phyloP scores from a whole-genome alignment of 2,888 invertebrate genomes.

The Tachina lurida region DNA sequence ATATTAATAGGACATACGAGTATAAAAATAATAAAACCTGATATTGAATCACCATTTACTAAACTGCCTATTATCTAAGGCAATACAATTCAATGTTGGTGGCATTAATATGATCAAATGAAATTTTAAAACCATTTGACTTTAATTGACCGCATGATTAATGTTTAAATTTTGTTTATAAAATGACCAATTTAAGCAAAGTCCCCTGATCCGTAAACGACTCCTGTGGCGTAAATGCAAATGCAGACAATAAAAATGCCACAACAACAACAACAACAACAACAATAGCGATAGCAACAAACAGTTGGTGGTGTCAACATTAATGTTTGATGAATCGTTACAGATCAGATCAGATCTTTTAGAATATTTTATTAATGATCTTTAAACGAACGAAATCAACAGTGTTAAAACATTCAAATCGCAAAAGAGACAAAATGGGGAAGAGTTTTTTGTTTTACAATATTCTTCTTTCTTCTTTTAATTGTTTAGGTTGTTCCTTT shows the following conservation, averaged over 20 bases:
- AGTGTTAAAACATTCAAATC: constrained; percentile 7
- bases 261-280: constrained; percentile 10
- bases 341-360: constrained; percentile 31
- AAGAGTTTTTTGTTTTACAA: neutral
- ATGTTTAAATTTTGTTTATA: constrained; percentile 65
- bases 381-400: constrained; percentile 46
- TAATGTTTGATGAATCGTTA: constrained; percentile 60
- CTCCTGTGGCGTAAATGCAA: constrained; percentile 49
- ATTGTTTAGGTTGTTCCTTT: constrained; percentile 7
- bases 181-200: constrained; percentile 16
- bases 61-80: neutral
- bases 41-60: constrained; percentile 2
- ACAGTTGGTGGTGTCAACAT: constrained; percentile 66
- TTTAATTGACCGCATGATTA: constrained; percentile 78
- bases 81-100: constrained; percentile 74
- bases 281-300: constrained; percentile 17
- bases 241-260: neutral
- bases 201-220: neutral
- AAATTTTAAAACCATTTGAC: constrained; percentile 43
- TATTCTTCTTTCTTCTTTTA: constrained; percentile 11
- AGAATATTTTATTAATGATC: constrained; percentile 68
- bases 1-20: too few species aligned
- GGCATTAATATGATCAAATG: constrained; percentile 68
- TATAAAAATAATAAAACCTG: neutral
- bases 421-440: constrained; percentile 2